Conservation (phyloP, 2,888 invertebrate species). For the Chaitophorus viminalis region DNA sequence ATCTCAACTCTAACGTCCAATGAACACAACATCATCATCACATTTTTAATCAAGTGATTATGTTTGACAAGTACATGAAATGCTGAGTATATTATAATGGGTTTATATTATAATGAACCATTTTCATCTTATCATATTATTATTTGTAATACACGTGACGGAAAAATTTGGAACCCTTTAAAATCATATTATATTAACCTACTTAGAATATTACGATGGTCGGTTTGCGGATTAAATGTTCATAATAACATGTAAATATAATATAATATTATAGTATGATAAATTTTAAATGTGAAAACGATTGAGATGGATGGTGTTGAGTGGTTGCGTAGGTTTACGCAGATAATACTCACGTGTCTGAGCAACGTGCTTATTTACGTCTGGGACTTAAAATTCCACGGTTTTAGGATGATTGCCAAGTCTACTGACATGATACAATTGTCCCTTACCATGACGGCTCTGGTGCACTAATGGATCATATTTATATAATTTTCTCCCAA, state of each 20-base stretch:
- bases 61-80: neutral
- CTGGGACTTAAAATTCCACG: neutral
- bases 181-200: no score
- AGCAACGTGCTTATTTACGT: slow-evolving; percentile 6
- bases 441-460: neutral
- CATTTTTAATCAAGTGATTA: neutral
- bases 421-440: neutral
- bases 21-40: neutral
- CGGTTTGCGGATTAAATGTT: no score
- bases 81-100: neutral
- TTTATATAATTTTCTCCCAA: neutral
- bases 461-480: neutral
- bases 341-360: neutral
- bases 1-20: no score
- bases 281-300: neutral
- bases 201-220: no score
- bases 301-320: neutral
- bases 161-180: no score
- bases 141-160: no score
- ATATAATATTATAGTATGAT: no score
- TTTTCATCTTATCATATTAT: no score
- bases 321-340: neutral
- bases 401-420: slow-evolving; percentile 19
- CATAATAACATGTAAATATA: no score
- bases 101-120: neutral